Conservation (phyloP, 2,888 invertebrate genomes). For the Escarpia spicata region DNA sequence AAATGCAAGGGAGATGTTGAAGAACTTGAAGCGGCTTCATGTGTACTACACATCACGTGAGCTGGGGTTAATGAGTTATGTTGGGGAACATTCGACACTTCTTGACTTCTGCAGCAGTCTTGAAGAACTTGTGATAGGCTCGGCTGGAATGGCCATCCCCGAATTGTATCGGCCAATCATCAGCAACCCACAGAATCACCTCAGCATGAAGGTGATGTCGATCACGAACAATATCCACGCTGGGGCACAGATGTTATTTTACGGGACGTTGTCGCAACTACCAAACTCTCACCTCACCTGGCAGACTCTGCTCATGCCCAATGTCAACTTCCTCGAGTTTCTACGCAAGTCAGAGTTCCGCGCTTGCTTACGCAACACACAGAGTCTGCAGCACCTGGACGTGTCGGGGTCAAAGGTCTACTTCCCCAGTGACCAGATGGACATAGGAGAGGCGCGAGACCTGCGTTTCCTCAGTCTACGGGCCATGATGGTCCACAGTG, state of each 20-base stretch:
- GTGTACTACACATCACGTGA: conserved; percentile 55
- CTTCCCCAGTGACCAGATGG: conserved; percentile 44
- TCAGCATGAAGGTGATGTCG: conserved; percentile 52
- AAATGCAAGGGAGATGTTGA: conserved; percentile 50
- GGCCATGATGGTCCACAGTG: conserved; percentile 36
- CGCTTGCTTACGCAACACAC: conserved; percentile 45
- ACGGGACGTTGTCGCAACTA: conserved; percentile 56
- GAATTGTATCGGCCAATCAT: conserved; percentile 58
- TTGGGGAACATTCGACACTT: conserved; percentile 52
- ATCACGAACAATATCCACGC: conserved; percentile 60
- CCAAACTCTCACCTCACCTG: conserved; percentile 49
- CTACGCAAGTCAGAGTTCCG: conserved; percentile 48
- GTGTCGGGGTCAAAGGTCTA: conserved; percentile 48
- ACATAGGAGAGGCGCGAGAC: conserved; percentile 39
- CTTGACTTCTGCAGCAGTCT: conserved; percentile 57
- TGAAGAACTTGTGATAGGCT: conserved; percentile 56
- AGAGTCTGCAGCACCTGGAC: conserved; percentile 46
- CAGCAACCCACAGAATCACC: conserved; percentile 50
- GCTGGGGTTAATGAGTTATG: conserved; percentile 51
- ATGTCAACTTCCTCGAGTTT: conserved; percentile 51
- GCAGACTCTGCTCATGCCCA: conserved; percentile 53
- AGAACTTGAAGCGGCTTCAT: conserved; percentile 49
- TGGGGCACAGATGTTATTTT: conserved; percentile 60
- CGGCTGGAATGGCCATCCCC: conserved; percentile 57
- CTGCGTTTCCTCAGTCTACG: conserved; percentile 55